Conservation (phyloP, 1,140 invertebrate species). For the Acromyrmex heyeri region DNA sequence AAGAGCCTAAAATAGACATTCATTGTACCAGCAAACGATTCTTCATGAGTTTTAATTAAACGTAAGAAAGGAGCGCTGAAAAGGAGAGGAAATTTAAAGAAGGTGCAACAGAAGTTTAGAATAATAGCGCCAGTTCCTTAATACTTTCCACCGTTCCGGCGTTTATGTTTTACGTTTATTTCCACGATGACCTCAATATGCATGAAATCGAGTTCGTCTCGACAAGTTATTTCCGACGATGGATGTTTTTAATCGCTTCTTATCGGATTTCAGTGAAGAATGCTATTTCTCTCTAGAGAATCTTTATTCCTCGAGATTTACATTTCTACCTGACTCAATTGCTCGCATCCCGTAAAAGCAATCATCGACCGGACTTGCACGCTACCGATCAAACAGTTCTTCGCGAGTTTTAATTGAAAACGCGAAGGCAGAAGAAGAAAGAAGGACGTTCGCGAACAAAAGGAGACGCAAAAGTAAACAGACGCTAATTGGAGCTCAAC, state of each 20-base stretch:
- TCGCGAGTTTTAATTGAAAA: constrained; percentile 79
- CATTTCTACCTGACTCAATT: constrained; percentile 57
- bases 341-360: constrained; percentile 48
- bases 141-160: constrained; percentile 13
- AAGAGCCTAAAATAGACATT: constrained; percentile 43
- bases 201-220: background rate
- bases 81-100: constrained; percentile 26
- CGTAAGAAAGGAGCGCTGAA: constrained; percentile 16
- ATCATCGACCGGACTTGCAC: constrained; percentile 56
- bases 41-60: constrained; percentile 59
- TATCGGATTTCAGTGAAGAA: background rate
- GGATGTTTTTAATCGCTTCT: constrained; percentile 28
- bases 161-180: constrained; percentile 14
- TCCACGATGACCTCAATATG: background rate
- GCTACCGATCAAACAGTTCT: constrained; percentile 58
- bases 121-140: constrained; percentile 12
- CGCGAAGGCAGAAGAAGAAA: constrained; percentile 61
- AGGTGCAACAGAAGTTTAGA: constrained; percentile 36
- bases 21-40: constrained; percentile 59
- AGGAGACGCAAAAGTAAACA: constrained; percentile 77
- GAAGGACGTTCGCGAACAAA: constrained; percentile 46
- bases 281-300: background rate
- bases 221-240: constrained; percentile 7
- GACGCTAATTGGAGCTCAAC: constrained; percentile 79
- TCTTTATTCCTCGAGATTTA: constrained; percentile 49